Evolutionary conservation across 2,113 vertebrate species (phyloP).

Genomic region (Sphaerodactylus townsendi): DNA sequence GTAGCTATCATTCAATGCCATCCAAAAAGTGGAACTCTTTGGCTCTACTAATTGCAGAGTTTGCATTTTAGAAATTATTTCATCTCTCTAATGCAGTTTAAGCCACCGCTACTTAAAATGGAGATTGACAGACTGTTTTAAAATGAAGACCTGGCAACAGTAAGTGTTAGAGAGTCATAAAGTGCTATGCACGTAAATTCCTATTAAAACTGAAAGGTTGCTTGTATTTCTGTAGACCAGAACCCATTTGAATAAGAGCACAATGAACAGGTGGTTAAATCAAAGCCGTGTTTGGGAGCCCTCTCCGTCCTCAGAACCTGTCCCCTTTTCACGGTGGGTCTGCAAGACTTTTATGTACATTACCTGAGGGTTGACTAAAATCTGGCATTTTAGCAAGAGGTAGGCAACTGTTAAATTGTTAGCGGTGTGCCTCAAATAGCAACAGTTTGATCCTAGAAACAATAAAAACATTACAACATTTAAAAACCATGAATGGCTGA

Average conservation of each 20-base stretch:
- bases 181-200: neutral
- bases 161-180: neutral
- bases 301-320: neutral
- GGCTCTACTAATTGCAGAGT: neutral
- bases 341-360: neutral
- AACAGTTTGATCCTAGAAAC: conserved; percentile 35
- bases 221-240: neutral
- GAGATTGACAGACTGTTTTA: neutral
- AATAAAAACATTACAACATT: conserved; percentile 4
- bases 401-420: neutral
- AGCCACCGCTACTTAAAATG: neutral
- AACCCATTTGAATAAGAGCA: neutral
- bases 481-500: neutral
- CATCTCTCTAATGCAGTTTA: neutral
- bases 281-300: conserved; percentile 4
- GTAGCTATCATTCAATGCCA: too few species aligned
- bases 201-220: neutral
- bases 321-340: neutral
- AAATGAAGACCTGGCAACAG: neutral
- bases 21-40: neutral
- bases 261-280: neutral
- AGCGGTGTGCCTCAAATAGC: conserved; percentile 20
- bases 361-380: conserved; percentile 8
- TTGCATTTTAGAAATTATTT: neutral
- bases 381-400: neutral